Conservation (phyloP, 2,888 invertebrate genomes). For the Drosophila merina region DNA sequence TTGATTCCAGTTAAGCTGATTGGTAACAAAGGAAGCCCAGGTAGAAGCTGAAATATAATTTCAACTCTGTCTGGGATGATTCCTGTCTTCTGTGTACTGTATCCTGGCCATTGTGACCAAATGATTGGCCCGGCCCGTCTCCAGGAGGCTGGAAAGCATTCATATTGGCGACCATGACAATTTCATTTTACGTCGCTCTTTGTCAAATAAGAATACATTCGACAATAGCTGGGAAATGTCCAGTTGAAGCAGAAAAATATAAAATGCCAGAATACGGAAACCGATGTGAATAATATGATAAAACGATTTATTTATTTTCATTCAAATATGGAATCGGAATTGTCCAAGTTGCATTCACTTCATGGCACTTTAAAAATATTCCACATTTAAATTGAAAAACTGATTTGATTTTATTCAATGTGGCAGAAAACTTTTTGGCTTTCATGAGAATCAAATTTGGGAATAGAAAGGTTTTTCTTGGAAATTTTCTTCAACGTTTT, state of each 20-base stretch:
- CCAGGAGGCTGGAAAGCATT: background rate
- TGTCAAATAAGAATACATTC: background rate
- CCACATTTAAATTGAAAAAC: background rate
- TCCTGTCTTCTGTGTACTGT: background rate
- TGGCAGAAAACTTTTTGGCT: background rate
- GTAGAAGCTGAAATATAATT: background rate
- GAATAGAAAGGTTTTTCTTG: background rate
- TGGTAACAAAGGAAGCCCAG: background rate
- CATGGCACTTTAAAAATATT: background rate
- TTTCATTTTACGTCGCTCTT: background rate
- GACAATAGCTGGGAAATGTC: background rate
- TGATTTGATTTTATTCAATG: background rate
- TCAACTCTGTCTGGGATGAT: background rate
- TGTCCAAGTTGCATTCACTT: background rate
- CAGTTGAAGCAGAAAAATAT: background rate
- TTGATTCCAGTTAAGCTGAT: slow-evolving; percentile 28
- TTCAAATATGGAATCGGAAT: background rate
- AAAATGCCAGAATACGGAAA: slow-evolving; percentile 3
- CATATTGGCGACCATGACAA: background rate
- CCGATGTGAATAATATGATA: slow-evolving; percentile 19
- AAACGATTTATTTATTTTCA: background rate
- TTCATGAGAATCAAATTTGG: background rate
- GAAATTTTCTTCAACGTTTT: background rate
- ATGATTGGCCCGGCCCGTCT: background rate
- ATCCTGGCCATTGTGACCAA: background rate